Conservation (phyloP, 2,113 vertebrate genomes). For the Caranx ignobilis region DNA sequence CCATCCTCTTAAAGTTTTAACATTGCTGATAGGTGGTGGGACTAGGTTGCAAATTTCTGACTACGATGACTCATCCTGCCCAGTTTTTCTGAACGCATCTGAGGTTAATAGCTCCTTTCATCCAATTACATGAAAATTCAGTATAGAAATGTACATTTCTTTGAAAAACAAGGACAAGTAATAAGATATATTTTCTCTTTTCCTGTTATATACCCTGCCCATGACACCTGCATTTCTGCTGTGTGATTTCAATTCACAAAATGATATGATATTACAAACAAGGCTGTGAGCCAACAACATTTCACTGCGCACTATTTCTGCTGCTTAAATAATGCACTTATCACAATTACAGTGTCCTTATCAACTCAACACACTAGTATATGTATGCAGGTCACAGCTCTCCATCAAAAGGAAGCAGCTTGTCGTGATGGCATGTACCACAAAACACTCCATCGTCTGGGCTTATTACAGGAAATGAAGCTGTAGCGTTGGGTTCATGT, state of each 20-base stretch:
- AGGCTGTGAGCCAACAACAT: background rate
- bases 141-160: background rate
- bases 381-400: background rate
- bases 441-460: background rate
- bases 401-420: constrained; percentile 49
- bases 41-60: constrained; percentile 36
- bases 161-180: constrained; percentile 34
- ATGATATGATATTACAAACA: background rate
- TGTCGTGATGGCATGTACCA: background rate
- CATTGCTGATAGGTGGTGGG: constrained; percentile 47
- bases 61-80: constrained; percentile 52
- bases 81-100: constrained; percentile 8
- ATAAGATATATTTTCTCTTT: background rate
- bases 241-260: background rate
- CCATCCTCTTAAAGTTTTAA: constrained; percentile 37
- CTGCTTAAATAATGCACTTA: constrained; percentile 17
- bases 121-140: constrained; percentile 36
- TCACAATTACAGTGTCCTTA: constrained; percentile 13
- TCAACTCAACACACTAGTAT: constrained; percentile 19
- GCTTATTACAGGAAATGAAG: background rate
- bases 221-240: background rate
- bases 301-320: background rate
- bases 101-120: constrained; percentile 56
- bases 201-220: constrained; percentile 14
- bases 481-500: background rate